These are phyloP conservation scores for Dryas iulia DNA, from an alignment of 1,140 invertebrate genomes.

Conservation along the genomic window DNA sequence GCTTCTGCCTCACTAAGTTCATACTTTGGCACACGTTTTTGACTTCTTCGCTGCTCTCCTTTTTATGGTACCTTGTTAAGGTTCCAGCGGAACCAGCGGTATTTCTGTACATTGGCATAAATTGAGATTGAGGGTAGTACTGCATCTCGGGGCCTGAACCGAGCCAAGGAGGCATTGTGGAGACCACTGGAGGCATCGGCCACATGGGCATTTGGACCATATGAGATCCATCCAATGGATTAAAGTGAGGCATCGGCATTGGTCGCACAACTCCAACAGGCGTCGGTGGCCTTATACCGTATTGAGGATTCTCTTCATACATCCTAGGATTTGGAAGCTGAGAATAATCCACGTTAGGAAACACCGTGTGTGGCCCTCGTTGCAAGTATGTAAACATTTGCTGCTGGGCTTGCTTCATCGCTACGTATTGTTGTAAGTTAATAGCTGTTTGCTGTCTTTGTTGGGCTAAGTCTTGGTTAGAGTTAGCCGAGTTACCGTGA, in stretches of 20 bases:
- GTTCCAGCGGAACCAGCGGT: conserved; percentile 70
- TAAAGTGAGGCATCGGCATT: conserved; percentile 56
- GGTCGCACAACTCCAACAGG: conserved; percentile 63
- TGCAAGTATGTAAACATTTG: conserved; percentile 74
- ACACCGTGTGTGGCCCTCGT: conserved; percentile 66
- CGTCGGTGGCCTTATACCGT: conserved; percentile 60
- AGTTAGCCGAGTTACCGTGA: conserved; percentile 51
- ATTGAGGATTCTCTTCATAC: conserved; percentile 65
- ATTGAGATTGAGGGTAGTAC: conserved; percentile 74
- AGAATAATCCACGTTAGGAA: conserved; percentile 60
- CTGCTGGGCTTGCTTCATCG: conserved; percentile 80
- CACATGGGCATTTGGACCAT: conserved; percentile 73
- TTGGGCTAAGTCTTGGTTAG: conserved; percentile 54
- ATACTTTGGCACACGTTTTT: conserved; percentile 79
- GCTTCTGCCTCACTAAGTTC: conserved; percentile 76
- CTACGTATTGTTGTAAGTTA: conserved; percentile 77
- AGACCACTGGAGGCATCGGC: conserved; percentile 62
- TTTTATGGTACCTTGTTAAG: conserved; percentile 69
- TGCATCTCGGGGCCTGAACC: conserved; percentile 65
- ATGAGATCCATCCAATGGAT: conserved; percentile 56
- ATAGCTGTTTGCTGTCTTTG: conserved; percentile 76
- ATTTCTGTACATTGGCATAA: conserved; percentile 68
- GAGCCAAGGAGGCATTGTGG: conserved; percentile 64
- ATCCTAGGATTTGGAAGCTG: conserved; percentile 51
- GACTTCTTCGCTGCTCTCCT: conserved; percentile 60